Base-by-base conservation (phyloP, 30 jellyfish, hydroid and myxozoan genomes). In the Catostylus mosaicus region DNA sequence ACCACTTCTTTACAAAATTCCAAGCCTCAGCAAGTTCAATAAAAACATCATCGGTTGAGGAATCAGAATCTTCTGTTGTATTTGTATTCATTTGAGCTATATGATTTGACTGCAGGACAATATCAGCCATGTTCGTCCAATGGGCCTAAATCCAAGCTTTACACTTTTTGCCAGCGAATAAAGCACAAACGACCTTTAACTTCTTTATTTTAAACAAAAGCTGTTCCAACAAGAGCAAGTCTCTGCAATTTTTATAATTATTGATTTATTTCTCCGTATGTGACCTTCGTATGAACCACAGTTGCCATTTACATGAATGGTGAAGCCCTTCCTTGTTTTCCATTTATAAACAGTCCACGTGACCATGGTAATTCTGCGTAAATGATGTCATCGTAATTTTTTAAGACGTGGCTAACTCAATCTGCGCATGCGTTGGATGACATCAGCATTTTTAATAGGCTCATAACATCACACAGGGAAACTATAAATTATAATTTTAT, bases 1-100 rank as follows among this genome's bases (percentile, higher is more conserved):
- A 82, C 92, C 92, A 82, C 65, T 82, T 82, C 59, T 68, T 82
- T 10, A 82, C 92, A 65, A 22, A 68, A 56, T 65, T 57, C 92
- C 92, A 82, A 0, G 86, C 92, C 19, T 69, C 61, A 4, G 86
- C 92, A 0, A 82, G 65, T 34, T 82, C 92, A 18, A 82, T 29
- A 59, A 82, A 70, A 38, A 82, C 85, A 40, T 82, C 92, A 33
- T 56, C 86, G 0, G 34, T 30, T 2, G 92, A 81, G n/a, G 91
- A 82, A 40, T 82, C 92, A 1, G 92, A 82, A n/a, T 82, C 92
- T 57, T 68, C 84, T 20, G 80, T 34, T 27, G 71, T 36, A 33
- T 66, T 66, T n/a, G 70, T 24, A 27, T 68, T 73, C 74, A 82
- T 67, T 19, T 69, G 68, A 36, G 56, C 7, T 22, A 82, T 36